Evolutionary conservation across 2,113 vertebrate genomes (phyloP), one percentile per base, ranked within the genome.

Genomic region (Lepidiolamprologus cunningtoni): DNA sequence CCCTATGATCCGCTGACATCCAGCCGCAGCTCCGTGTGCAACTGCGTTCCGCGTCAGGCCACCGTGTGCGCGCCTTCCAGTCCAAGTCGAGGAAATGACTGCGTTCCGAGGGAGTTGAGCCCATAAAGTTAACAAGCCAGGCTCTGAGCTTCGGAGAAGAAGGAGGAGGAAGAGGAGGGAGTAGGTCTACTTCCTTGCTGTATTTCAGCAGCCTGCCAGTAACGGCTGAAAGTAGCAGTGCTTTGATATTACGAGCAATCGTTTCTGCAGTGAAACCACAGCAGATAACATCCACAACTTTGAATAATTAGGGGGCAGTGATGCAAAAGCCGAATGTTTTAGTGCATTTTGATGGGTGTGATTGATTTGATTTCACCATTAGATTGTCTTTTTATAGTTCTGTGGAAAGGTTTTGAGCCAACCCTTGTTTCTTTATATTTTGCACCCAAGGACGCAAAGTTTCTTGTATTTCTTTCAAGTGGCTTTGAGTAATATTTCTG

Each of bases 121-220:
- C 93, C 94, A 89, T 87, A 83, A 93, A 93, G 90, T 94, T 87
- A 89, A 81, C 90, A 86, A 91, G 92, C 91, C 93, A 92, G 90
- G 92, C 94, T 93, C 92, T 87, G 61, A 86, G 61, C 23, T 47
- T 50, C 26, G 45, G 85, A 68, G 86, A 11, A 55, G 86, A 9
- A 83, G 82, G 52, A 84, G 68, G 81, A 90, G 55, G 88, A 76
- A 53, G 79, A 71, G 66, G 81, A 83, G 52, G 68, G 8, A 78
- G 45, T 31, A 31, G 16, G 71, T 19, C 71, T 7, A 78, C 45
- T 78, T 19, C 45, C 16, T 76, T 78, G 45, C 71, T 50, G 57
- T 61, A 19, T 50, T 76, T 12, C 17, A 78, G 71, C 71, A 50
- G 45, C 45, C 73, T 78, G 71, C 71, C 71, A n/a, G 42, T 13